phyloP scores from a whole-genome alignment of 2,888 invertebrate genomes.

The Leptinotarsa tumamoca region DNA sequence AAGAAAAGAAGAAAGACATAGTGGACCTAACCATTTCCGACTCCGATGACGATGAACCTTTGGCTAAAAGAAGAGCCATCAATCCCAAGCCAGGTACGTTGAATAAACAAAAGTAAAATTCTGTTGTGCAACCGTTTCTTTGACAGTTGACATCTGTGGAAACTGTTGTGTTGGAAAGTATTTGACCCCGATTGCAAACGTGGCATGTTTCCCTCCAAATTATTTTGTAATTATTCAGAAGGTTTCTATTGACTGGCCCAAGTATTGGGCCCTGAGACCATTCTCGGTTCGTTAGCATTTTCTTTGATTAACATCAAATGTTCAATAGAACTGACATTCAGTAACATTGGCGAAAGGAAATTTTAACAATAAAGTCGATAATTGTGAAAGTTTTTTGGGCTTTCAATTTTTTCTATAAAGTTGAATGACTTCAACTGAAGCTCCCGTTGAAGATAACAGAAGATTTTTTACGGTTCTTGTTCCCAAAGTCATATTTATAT shows the following conservation, averaged over 20 bases:
- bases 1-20: slow-evolving; percentile 65
- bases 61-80: slow-evolving; percentile 70
- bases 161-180: not conserved
- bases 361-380: no score
- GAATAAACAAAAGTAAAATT: not conserved
- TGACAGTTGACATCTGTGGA: not conserved
- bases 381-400: not conserved
- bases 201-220: no score
- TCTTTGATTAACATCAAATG: not conserved
- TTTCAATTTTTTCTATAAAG: not conserved
- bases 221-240: no score
- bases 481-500: no score
- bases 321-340: no score
- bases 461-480: no score
- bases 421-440: no score
- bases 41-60: slow-evolving; percentile 77
- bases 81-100: slow-evolving; percentile 64
- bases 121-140: not conserved
- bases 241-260: not conserved
- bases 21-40: slow-evolving; percentile 82
- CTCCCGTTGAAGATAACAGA: no score
- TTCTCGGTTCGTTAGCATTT: not conserved
- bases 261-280: not conserved
- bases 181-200: no score
- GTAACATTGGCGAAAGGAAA: no score